Percentiles rank a stretch among this genome's conserved stretches.
Evolutionary conservation across 2,888 invertebrate species (phyloP).

Genomic region (Phyto melanocephala): DNA sequence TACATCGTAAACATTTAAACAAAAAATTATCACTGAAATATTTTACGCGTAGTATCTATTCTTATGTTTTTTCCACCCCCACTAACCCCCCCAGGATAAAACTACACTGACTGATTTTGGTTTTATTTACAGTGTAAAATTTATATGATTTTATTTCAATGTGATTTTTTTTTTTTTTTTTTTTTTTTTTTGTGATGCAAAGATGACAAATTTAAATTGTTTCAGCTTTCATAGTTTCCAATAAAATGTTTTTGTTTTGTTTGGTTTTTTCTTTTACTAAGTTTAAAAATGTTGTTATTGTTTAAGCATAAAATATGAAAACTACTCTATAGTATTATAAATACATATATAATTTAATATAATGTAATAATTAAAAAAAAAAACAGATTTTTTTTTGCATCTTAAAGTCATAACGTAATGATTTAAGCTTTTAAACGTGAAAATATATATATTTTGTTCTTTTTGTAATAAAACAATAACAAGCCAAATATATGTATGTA

Average conservation of each 20-base stretch:
- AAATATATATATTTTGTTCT: not conserved
- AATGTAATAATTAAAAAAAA: conserved; percentile 16
- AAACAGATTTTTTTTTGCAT: no score
- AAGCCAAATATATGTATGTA: conserved; percentile 22
- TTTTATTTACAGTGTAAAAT: conserved; percentile 65
- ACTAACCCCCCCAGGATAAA: no score
- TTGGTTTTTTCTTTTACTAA: conserved; percentile 22
- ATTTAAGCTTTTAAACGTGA: not conserved
- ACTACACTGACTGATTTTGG: not conserved
- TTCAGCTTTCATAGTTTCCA: not conserved
- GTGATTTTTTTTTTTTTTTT: no score
- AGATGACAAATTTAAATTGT: conserved; percentile 11
- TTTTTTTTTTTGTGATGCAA: conserved; percentile 39
- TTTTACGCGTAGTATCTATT: no score
- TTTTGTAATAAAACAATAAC: conserved; percentile 44
- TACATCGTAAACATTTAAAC: no score
- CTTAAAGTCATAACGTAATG: conserved; percentile 20
- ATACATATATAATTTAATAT: no score
- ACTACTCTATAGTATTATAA: not conserved
- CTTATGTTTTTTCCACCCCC: no score
- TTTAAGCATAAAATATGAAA: conserved; percentile 45
- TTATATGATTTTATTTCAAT: conserved; percentile 62
- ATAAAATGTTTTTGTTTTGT: not conserved
- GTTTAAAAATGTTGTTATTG: conserved; percentile 10
- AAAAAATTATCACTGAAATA: no score